Evolutionary conservation across 2,888 invertebrate species (phyloP).

Genomic region (Apamea sordens): DNA sequence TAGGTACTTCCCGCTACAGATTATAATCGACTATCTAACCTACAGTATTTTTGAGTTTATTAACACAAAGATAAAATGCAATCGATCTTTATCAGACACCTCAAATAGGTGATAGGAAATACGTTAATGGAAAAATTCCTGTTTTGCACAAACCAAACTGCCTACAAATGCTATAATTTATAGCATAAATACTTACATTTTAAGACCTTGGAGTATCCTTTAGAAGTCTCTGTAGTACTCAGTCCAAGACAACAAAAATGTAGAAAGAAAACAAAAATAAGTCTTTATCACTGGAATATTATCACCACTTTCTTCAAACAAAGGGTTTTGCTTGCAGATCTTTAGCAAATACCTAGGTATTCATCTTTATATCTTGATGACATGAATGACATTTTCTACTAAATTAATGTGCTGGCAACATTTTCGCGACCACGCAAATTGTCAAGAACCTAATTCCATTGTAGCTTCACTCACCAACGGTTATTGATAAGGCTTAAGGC

Average conservation of each 20-base stretch:
- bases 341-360: background rate
- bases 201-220: background rate
- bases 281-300: background rate
- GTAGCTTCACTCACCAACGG: constrained; percentile 1
- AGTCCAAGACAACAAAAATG: background rate
- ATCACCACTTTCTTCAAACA: background rate
- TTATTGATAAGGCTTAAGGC: constrained; percentile 28
- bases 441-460: background rate
- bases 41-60: constrained; percentile 29
- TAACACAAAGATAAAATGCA: constrained; percentile 31
- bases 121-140: constrained; percentile 10
- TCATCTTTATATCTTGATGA: background rate
- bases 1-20: background rate
- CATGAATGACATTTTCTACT: background rate
- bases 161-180: background rate
- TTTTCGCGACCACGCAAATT: background rate
- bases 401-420: background rate
- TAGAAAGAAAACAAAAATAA: background rate
- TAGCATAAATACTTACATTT: background rate
- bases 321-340: background rate
- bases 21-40: background rate
- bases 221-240: background rate
- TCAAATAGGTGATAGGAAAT: background rate
- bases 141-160: background rate
- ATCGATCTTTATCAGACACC: constrained; percentile 33